Evolutionary conservation across 2,888 invertebrate genomes (phyloP), one percentile per base, ranked within the genome.

Genomic region (Hymenopus coronatus): DNA sequence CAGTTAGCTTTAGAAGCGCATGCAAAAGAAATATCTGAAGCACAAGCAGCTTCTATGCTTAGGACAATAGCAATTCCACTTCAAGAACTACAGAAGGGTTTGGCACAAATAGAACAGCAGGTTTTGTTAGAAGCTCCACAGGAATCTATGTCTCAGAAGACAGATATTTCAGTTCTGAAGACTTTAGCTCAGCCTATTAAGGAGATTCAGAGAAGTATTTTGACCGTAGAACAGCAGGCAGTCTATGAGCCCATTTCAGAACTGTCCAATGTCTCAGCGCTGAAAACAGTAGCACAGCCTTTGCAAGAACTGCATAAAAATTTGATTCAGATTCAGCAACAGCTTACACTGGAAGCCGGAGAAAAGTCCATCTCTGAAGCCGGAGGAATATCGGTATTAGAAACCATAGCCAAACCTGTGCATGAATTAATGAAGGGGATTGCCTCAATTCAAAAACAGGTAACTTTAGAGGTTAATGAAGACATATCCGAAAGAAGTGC

Each of bases 361-460:
- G 25, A 28, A 1, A 54, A 88, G 70, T 25, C 54, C 6, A 20
- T 20, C 15, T 15, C 25, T 20, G 7, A 15, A 30, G 12, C 25
- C 20, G 20, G n/a, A 1, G 54, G 9, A 9, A 3, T 82, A 12
- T 84, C 91, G 2, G 20, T 86, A 30, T 40, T 90, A 54, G 40
- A 88, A 82, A 87, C 89, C 7, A 54, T 90, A 70, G 90, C 90
- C 14, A 84, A 82, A 46, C 88, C 91, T 3, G 89, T 92, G 15
- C 90, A 90, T 33, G 90, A 92, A 82, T 91, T 94, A 81, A 93
- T 93, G 89, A 92, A 91, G 89, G 93, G 94, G 89, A 90, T 94
- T 46, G 91, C 92, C 8, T 91, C 91, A 88, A 91, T 94, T 14
- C 93, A 93, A 91, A 93, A 94, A 88, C 93, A 94, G 91, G 84